A percentile compares a stretch with the other conserved stretches of the same genome.
phyloP scores from a whole-genome alignment of 2,888 invertebrate species.

The Cheilosia grossa region DNA sequence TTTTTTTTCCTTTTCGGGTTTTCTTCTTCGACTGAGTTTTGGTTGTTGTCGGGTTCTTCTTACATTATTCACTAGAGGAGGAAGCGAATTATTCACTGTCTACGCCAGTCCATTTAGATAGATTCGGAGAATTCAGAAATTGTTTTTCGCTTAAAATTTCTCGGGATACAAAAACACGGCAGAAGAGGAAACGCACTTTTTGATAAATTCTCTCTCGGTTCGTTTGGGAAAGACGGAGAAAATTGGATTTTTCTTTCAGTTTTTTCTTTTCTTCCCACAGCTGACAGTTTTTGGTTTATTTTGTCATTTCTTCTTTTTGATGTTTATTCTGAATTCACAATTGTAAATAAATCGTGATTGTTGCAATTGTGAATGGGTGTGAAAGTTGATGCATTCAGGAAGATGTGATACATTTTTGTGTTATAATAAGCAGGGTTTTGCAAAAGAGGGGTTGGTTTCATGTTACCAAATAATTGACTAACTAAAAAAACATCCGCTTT shows the following conservation, averaged over 20 bases:
- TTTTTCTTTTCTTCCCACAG: constrained; percentile 56
- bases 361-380: constrained; percentile 28
- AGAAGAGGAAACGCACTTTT: constrained; percentile 36
- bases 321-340: constrained; percentile 54
- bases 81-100: constrained; percentile 29
- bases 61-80: constrained; percentile 39
- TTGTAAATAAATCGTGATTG: not conserved
- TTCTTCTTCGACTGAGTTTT: constrained; percentile 8
- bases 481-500: no score
- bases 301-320: constrained; percentile 63
- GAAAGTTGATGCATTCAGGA: not conserved
- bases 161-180: constrained; percentile 30
- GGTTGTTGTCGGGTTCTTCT: constrained; percentile 1
- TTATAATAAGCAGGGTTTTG: no score
- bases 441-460: no score
- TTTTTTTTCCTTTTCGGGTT: constrained; percentile 28
- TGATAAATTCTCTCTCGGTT: constrained; percentile 11
- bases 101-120: constrained; percentile 21
- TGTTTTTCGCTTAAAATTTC: constrained; percentile 16
- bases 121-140: not conserved
- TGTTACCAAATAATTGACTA: no score
- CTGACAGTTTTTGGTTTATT: constrained; percentile 74
- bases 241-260: constrained; percentile 58
- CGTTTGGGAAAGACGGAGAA: constrained; percentile 54
- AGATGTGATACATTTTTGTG: no score